Evolutionary conservation across 2,888 invertebrate genomes (phyloP).

Genomic region (Orthosia gothica): DNA sequence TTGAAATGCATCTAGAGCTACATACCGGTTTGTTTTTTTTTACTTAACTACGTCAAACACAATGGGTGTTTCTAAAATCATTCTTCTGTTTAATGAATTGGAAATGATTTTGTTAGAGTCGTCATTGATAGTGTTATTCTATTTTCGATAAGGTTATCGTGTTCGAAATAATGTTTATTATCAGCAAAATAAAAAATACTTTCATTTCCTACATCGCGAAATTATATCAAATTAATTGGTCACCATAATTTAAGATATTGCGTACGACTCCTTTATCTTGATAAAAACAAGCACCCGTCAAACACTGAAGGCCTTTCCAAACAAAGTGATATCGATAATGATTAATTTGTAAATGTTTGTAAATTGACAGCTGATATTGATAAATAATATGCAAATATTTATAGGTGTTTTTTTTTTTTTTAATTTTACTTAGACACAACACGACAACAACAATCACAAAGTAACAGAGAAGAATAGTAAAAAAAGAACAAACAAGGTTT

Average conservation of each 20-base stretch:
- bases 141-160: neutral
- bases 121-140: neutral
- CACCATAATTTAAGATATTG: slow-evolving; percentile 9
- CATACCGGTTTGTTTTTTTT: neutral
- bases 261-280: neutral
- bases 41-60: neutral
- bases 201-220: slow-evolving; percentile 15
- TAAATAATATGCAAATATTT: neutral
- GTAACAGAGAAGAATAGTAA: too few species aligned
- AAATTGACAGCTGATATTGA: slow-evolving; percentile 9
- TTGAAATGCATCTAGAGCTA: neutral
- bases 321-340: slow-evolving; percentile 9
- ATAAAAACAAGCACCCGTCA: slow-evolving; percentile 9
- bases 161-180: neutral
- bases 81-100: neutral
- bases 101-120: neutral
- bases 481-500: too few species aligned
- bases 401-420: neutral
- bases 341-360: slow-evolving; percentile 13
- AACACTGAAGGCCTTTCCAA: slow-evolving; percentile 4
- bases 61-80: neutral
- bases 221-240: neutral
- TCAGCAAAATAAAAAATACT: neutral
- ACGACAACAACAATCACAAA: too few species aligned
- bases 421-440: too few species aligned